phyloP scores from a whole-genome alignment of 2,113 vertebrate genomes.

The Panthera leo region DNA sequence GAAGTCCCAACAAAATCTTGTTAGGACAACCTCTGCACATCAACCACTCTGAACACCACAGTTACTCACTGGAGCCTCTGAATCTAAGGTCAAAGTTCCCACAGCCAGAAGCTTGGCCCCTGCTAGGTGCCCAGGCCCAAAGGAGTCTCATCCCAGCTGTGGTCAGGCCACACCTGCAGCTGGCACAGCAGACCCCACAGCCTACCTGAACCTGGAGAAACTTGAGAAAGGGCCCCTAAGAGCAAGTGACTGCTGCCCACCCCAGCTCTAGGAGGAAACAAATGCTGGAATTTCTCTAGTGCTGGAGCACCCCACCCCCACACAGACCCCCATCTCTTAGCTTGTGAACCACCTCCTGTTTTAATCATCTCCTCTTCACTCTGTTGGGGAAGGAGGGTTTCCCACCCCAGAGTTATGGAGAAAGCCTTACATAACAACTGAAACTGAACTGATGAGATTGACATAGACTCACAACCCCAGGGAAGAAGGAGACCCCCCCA shows the following conservation, averaged over 20 bases:
- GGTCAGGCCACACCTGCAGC: not conserved
- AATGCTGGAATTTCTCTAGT: not conserved
- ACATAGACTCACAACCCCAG: not conserved
- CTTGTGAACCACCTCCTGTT: not conserved
- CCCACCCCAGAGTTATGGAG: not conserved
- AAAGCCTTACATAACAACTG: not conserved
- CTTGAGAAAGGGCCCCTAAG: not conserved
- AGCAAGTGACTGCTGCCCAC: not conserved
- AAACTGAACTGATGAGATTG: not conserved
- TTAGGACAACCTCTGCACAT: not conserved
- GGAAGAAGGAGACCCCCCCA: not conserved
- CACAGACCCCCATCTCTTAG: not conserved
- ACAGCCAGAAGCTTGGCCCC: not conserved
- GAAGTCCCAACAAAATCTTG: not conserved
- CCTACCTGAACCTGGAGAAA: not conserved
- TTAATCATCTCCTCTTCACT: not conserved
- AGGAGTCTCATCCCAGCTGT: not conserved
- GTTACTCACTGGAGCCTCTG: not conserved
- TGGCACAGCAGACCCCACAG: not conserved
- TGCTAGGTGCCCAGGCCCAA: not conserved
- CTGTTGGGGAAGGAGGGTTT: not conserved
- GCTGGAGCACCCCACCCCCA: not conserved
- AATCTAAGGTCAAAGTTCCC: not conserved
- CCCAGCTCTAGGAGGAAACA: not conserved
- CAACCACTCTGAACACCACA: not conserved